Evolutionary conservation across 2,113 vertebrate species (phyloP).

Genomic region (Naja naja): DNA sequence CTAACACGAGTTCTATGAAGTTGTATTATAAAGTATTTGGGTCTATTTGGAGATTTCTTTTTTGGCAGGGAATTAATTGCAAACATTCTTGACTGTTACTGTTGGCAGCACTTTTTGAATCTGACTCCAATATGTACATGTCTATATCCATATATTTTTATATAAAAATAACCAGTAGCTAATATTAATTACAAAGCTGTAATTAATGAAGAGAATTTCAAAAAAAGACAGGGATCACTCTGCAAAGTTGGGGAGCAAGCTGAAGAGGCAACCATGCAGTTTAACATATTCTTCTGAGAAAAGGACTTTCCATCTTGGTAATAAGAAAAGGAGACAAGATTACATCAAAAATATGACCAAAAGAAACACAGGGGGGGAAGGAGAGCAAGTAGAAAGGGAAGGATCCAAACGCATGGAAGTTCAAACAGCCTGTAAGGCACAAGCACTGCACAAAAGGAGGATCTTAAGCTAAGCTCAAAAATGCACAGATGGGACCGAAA

Average conservation of each 20-base stretch:
- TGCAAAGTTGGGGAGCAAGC: conserved; percentile 8
- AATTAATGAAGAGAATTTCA: conserved; percentile 9
- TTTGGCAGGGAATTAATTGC: background rate
- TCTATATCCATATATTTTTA: background rate
- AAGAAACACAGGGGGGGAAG: conserved; percentile 24
- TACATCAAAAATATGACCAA: conserved; percentile 42
- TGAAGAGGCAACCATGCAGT: conserved; percentile 63
- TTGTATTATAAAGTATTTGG: background rate
- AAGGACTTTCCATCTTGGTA: conserved; percentile 54
- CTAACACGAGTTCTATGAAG: background rate
- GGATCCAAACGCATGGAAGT: conserved; percentile 35
- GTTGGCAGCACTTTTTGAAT: background rate
- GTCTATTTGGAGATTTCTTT: background rate
- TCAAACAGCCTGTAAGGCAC: conserved; percentile 37
- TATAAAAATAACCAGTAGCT: conserved; percentile 17
- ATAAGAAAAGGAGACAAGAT: conserved; percentile 32
- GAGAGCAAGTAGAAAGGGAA: background rate
- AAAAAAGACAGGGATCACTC: conserved; percentile 24
- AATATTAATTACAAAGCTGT: conserved; percentile 44
- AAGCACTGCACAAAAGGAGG: conserved; percentile 66
- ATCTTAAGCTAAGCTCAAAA: conserved; percentile 63
- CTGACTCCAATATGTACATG: background rate
- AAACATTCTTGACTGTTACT: background rate
- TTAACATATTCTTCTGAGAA: conserved; percentile 36
- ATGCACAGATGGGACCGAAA: conserved; percentile 74